Percentiles rank a stretch among this genome's conserved stretches.
These are phyloP conservation scores for Polypterus bichir DNA, from an alignment of 2,113 vertebrate species.

Conservation along the genomic window DNA sequence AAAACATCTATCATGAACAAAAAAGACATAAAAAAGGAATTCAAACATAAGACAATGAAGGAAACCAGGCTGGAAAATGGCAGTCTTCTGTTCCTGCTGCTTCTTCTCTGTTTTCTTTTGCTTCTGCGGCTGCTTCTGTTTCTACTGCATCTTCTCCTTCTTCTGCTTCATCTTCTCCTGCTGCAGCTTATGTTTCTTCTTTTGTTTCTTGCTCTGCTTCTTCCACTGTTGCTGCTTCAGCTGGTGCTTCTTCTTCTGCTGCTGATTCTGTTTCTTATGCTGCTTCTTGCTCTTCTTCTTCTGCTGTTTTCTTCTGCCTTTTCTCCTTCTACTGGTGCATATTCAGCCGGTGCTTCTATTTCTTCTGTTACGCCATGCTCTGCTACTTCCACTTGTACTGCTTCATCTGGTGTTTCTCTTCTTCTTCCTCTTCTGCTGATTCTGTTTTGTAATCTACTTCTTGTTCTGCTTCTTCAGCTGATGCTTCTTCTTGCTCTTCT, in stretches of 20 bases:
- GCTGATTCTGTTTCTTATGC: neutral
- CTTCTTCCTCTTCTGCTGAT: neutral
- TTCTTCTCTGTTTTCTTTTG: neutral
- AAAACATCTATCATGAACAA: no score
- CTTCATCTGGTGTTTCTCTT: neutral
- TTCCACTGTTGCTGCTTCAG: neutral
- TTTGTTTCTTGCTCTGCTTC: neutral
- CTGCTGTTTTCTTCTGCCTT: neutral
- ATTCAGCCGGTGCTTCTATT: neutral
- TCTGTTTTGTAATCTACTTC: no score
- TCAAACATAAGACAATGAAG: no score
- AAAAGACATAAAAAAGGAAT: no score
- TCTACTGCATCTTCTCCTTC: neutral
- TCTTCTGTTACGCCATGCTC: neutral
- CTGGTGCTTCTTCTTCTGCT: neutral
- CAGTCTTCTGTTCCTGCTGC: neutral
- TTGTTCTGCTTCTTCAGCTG: neutral
- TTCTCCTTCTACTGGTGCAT: neutral
- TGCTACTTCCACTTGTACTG: neutral
- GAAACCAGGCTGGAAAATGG: no score
- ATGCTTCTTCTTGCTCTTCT: neutral
- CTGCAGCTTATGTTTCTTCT: neutral
- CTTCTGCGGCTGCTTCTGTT: neutral
- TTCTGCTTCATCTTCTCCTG: neutral
- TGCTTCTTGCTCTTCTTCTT: neutral